Evolutionary conservation across 2,113 vertebrate species (phyloP).

Genomic region (Urocitellus parryii): DNA sequence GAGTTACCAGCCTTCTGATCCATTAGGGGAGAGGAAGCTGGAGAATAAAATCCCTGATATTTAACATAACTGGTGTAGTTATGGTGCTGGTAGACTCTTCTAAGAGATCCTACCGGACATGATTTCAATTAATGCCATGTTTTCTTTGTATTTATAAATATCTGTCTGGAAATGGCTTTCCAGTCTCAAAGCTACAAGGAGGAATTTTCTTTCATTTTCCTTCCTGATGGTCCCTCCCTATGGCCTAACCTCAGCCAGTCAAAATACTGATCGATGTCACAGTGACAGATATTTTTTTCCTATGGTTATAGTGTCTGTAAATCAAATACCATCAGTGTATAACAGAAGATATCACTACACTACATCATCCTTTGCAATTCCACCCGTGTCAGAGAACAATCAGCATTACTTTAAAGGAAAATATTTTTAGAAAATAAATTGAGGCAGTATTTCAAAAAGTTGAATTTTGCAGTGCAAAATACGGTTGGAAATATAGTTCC

Average conservation of each 20-base stretch:
- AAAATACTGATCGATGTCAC: conserved; percentile 62
- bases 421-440: conserved; percentile 70
- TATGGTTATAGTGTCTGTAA: conserved; percentile 59
- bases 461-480: conserved; percentile 60
- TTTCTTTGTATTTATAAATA: conserved; percentile 9
- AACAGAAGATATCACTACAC: conserved; percentile 42
- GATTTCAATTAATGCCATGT: not conserved
- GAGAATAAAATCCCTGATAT: not conserved
- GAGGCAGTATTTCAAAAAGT: conserved; percentile 72
- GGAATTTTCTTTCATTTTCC: not conserved
- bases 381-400: conserved; percentile 63
- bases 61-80: not conserved
- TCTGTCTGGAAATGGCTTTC: not conserved
- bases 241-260: conserved; percentile 39
- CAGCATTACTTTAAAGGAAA: conserved; percentile 74
- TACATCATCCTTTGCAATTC: conserved; percentile 55
- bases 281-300: conserved; percentile 61
- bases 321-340: conserved; percentile 64
- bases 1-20: not conserved
- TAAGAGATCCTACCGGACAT: not conserved
- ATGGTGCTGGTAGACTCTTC: not conserved
- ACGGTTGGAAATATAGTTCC: not conserved
- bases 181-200: conserved; percentile 8
- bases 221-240: not conserved
- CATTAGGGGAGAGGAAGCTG: not conserved